Conservation (phyloP, 2,888 invertebrate species). For the Galeopsomyia nigrocyanea region DNA sequence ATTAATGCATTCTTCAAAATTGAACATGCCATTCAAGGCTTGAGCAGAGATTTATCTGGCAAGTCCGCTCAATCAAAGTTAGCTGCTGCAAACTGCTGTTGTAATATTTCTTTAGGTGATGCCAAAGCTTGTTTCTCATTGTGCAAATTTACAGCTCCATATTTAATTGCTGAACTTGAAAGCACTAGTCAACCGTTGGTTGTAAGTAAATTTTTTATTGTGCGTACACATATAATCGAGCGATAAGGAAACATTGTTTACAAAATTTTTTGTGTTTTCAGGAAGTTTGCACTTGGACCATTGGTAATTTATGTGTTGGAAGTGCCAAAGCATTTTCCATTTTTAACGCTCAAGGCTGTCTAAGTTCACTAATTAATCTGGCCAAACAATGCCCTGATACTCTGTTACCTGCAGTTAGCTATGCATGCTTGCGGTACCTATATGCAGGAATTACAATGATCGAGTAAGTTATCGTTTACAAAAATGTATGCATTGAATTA, state of each 20-base stretch:
- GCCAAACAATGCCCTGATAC: constrained; percentile 53
- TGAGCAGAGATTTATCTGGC: constrained; percentile 72
- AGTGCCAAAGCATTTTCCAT: constrained; percentile 58
- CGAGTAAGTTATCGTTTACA: constrained; percentile 54
- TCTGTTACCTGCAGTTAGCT: constrained; percentile 58
- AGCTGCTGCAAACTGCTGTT: constrained; percentile 71
- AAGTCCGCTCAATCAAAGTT: constrained; percentile 70
- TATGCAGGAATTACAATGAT: constrained; percentile 54
- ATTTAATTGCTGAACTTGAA: constrained; percentile 68
- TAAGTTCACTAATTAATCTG: constrained; percentile 56
- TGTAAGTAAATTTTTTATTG: constrained; percentile 51
- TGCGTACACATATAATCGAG: neutral
- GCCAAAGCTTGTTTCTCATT: constrained; percentile 66
- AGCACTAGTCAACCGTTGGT: constrained; percentile 61
- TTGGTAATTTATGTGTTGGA: constrained; percentile 64
- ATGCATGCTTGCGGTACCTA: constrained; percentile 59
- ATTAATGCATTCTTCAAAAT: constrained; percentile 65
- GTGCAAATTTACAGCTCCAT: constrained; percentile 70
- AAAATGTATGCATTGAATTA: constrained; percentile 14
- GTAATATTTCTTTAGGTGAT: constrained; percentile 73
- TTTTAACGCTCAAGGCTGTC: constrained; percentile 62
- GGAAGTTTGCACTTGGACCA: constrained; percentile 65
- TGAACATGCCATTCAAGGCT: constrained; percentile 69
- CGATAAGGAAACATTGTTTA: neutral
- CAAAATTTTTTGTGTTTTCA: constrained; percentile 48